Base-by-base conservation (phyloP, 2,888 invertebrate species). In the Pheosia gnoma region DNA sequence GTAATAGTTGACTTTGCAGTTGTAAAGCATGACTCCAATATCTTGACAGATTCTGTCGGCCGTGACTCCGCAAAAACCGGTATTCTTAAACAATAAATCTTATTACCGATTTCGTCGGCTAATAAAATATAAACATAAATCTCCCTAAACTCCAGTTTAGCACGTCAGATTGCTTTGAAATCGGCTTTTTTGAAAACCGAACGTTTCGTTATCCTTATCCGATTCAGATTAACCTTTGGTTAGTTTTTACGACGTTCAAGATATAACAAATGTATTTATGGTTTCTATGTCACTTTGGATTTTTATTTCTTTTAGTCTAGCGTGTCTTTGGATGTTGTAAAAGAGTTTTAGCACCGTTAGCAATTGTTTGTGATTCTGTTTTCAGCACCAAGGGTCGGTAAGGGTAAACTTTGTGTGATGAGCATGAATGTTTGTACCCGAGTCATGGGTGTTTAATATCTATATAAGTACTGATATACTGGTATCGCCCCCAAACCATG, bases 111-210 rank as follows among this genome's bases (percentile, higher is more conserved):
- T 55, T 39, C 55, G 55, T 36, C 36, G 11, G 39, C 55, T 51
- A 55, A 55, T 39, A 55, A 55, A 55, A 39, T 55, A 13, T 8
- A n/a, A 55, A 10, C 55, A 39, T 55, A 55, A 55, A 55, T 55
- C 55, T 39, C 13, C n/a, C 6, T n/a, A 5, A 6, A 13, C 5
- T n/a, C 11, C 13, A 39, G 10, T 39, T 55, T 39, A 39, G 55
- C 55, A 55, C 55, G 55, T 51, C 39, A n/a, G 13, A 36, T 39
- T 6, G 37, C 38, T 54, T 39, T n/a, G 6, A 39, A 55, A 39
- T 55, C 39, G 55, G 55, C 38, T 13, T n/a, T n/a, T 55, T 55
- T 13, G 13, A 55, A 38, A 13, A 51, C 11, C 4, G 39, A 5
- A 51, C 10, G 8, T 51, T 53, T 37, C 11, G 36, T 10, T 11